Percentiles rank a stretch among this genome's conserved stretches.
phyloP scores from a whole-genome alignment of 2,797 vertebrate genomes.

The Sebastiscus tertius region DNA sequence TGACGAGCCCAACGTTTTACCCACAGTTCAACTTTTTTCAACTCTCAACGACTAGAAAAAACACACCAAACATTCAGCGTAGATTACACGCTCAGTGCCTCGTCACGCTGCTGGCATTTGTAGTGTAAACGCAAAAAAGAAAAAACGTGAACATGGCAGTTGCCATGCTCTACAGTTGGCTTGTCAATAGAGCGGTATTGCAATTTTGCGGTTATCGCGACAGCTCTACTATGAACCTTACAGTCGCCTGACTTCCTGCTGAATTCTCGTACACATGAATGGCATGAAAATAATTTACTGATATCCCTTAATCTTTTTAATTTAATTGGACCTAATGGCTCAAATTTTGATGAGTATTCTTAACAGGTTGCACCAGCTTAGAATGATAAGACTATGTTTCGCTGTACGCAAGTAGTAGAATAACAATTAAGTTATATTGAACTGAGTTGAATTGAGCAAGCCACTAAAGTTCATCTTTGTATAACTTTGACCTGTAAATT shows the following conservation, averaged over 20 bases:
- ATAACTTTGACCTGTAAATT: not conserved
- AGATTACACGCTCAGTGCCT: too few species aligned
- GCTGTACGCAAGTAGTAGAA: rapidly evolving
- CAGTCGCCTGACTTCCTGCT: too few species aligned
- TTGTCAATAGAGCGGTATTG: too few species aligned
- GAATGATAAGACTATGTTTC: not conserved
- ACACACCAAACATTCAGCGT: too few species aligned
- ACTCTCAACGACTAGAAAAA: too few species aligned
- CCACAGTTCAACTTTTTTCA: too few species aligned
- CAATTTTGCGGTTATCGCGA: too few species aligned
- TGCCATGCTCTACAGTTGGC: too few species aligned
- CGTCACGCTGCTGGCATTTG: too few species aligned
- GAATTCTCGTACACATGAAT: not conserved
- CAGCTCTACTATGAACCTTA: rapidly evolving
- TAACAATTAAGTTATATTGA: not conserved
- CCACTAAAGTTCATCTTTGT: not conserved
- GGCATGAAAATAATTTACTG: not conserved
- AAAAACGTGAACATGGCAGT: too few species aligned
- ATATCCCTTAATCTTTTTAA: not conserved
- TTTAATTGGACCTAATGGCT: not conserved
- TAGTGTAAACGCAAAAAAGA: too few species aligned
- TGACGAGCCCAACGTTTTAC: too few species aligned
- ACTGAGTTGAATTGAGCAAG: not conserved
- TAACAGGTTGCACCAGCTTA: not conserved
- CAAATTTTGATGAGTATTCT: not conserved